Percentiles rank a stretch among this genome's conserved stretches.
These are phyloP conservation scores for Latrodectus geometricus DNA, from an alignment of 1,140 invertebrate species.

Conservation along the genomic window DNA sequence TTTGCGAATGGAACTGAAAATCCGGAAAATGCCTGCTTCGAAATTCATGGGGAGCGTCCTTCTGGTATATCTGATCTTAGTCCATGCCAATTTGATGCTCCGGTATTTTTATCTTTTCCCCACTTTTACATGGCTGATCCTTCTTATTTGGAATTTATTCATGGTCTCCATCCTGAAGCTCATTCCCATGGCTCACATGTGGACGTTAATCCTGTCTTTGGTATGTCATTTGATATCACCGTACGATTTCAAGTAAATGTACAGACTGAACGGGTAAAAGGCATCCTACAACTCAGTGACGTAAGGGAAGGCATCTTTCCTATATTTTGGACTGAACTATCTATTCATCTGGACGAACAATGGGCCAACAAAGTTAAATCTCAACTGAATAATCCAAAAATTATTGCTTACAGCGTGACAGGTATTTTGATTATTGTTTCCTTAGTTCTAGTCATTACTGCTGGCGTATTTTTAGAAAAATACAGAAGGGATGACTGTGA, in stretches of 20 bases:
- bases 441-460: constrained; percentile 1
- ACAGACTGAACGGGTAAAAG: neutral
- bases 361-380: constrained; percentile 37
- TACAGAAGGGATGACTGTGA: neutral
- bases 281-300: constrained; percentile 59
- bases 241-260: constrained; percentile 52
- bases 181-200: constrained; percentile 5
- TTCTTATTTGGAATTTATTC: constrained; percentile 12
- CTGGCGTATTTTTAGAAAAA: neutral
- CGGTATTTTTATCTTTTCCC: constrained; percentile 80
- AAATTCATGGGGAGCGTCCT: neutral
- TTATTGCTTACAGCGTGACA: constrained; percentile 26
- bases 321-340: constrained; percentile 63
- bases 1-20: constrained; percentile 51
- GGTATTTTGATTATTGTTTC: neutral
- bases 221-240: constrained; percentile 12
- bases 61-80: constrained; percentile 49
- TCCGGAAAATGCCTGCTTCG: constrained; percentile 43
- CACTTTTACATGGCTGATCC: constrained; percentile 84
- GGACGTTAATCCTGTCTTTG: constrained; percentile 31
- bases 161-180: constrained; percentile 27
- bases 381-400: constrained; percentile 29
- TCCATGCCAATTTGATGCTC: constrained; percentile 66
- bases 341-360: constrained; percentile 42
- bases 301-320: constrained; percentile 64